These are phyloP conservation scores for Siniperca obscura DNA, from an alignment of 2,797 vertebrate species.

Conservation along the genomic window DNA sequence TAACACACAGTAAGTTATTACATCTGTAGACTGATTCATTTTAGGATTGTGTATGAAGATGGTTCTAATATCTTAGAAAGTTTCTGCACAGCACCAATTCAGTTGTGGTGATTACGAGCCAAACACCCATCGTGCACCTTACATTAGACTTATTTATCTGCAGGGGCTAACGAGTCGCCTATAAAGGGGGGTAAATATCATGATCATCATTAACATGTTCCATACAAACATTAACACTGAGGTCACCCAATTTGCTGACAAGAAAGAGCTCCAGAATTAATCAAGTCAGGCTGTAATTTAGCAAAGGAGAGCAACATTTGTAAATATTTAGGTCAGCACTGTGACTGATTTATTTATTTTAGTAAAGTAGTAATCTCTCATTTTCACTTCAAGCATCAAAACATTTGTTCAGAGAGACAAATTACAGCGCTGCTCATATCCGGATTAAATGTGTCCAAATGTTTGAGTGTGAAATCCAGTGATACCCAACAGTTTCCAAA, in stretches of 20 bases:
- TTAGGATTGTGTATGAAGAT: not conserved
- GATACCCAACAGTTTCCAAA: not conserved
- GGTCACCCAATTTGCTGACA: not conserved
- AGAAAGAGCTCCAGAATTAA: not conserved
- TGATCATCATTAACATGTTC: not conserved
- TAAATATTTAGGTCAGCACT: not conserved
- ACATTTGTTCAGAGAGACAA: not conserved
- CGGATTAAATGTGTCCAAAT: not conserved
- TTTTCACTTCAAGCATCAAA: not conserved
- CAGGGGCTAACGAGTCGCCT: not conserved
- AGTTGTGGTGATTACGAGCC: not conserved
- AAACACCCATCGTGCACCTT: not conserved
- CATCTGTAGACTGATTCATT: not conserved
- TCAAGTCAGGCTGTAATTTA: not conserved
- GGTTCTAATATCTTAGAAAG: not conserved
- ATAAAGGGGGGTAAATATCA: not conserved
- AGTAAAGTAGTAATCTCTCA: too few species aligned
- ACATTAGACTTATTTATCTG: not conserved
- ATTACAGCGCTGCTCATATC: not conserved
- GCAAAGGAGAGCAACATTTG: not conserved
- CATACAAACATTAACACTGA: not conserved
- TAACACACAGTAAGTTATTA: too few species aligned
- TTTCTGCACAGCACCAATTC: not conserved
- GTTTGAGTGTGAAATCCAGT: constrained; percentile 16
- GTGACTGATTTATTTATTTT: not conserved